Percentiles rank a stretch among this genome's conserved stretches.
Conservation (phyloP, 2,113 vertebrate genomes). For the Aplodontia rufa region DNA sequence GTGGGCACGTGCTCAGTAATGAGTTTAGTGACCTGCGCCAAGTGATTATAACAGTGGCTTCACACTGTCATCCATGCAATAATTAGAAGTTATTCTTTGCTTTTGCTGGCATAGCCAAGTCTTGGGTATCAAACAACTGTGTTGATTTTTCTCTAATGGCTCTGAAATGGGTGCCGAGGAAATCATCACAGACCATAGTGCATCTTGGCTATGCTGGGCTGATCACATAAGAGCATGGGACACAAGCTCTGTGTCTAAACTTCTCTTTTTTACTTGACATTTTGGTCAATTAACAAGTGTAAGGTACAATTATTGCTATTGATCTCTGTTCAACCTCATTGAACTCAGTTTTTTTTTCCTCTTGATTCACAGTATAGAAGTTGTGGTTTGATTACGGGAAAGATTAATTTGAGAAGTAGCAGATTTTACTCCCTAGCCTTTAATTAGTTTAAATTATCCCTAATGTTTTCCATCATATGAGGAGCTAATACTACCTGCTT, state of each 20-base stretch:
- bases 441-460: background rate
- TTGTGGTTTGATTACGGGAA: background rate
- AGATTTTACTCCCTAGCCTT: background rate
- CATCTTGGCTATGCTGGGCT: background rate
- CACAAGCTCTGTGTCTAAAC: background rate
- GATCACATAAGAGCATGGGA: background rate
- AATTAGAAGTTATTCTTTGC: slow-evolving; percentile 48
- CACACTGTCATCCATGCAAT: background rate
- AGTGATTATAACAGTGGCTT: background rate
- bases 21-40: slow-evolving; percentile 54
- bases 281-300: background rate
- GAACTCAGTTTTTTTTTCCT: background rate
- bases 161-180: background rate
- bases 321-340: background rate
- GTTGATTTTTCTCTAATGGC: background rate
- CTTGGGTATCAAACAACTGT: background rate
- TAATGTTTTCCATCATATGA: background rate
- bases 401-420: background rate
- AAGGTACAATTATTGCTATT: background rate
- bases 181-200: background rate
- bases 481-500: background rate
- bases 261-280: background rate
- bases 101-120: background rate
- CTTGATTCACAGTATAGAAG: background rate
- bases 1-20: slow-evolving; percentile 45